Evolutionary conservation across 2,113 vertebrate species (phyloP).

Genomic region (Gnathonemus echidnorhynchus): DNA sequence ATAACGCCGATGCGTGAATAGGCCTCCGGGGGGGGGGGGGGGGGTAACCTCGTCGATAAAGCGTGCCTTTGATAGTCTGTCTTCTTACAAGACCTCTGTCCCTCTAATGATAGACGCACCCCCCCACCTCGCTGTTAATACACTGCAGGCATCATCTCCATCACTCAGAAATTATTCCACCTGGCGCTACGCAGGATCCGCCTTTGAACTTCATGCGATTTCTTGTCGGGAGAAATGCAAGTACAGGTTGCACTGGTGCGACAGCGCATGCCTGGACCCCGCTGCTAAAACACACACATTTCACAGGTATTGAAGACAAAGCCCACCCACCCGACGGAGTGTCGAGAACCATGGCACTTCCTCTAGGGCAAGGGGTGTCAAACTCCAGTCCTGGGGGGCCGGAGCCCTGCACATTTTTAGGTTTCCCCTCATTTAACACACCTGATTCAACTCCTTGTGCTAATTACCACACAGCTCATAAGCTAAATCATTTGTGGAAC

Average conservation of each 20-base stretch:
- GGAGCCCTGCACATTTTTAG: no score
- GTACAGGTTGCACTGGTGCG: background rate
- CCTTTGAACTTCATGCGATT: slow-evolving; percentile 3
- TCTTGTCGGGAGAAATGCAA: background rate
- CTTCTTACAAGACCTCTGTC: background rate
- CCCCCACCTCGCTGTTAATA: background rate
- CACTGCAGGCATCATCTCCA: background rate
- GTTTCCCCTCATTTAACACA: no score
- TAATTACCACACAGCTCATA: no score
- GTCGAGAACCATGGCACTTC: background rate
- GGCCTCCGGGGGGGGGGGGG: background rate
- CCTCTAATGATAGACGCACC: slow-evolving; percentile 1
- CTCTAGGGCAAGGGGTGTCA: no score
- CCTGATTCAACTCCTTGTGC: no score
- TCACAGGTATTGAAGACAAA: background rate
- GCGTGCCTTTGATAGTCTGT: slow-evolving; percentile 3
- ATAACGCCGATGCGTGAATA: background rate
- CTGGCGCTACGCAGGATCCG: background rate
- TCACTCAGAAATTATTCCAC: background rate
- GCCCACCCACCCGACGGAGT: background rate
- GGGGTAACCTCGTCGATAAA: background rate
- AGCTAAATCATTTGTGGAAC: no score
- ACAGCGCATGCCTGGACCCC: background rate
- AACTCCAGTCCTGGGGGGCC: no score
- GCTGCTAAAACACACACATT: background rate